A percentile compares a stretch with the other conserved stretches of the same genome.
These are phyloP conservation scores for Chelonia mydas DNA, from an alignment of 2,797 vertebrate genomes.

Conservation along the genomic window DNA sequence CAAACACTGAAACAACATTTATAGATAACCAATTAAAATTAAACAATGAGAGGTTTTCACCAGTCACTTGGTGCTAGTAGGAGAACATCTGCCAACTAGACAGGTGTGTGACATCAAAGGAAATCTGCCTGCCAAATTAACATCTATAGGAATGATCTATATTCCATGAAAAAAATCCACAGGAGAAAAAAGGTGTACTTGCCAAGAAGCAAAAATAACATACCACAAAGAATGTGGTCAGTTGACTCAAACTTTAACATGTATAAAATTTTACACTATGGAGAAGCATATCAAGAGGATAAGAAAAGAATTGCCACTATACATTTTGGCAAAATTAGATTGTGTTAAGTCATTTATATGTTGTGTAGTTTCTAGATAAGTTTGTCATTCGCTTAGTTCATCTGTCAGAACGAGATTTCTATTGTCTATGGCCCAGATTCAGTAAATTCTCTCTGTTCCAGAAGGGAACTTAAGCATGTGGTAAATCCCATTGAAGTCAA, in stretches of 20 bases:
- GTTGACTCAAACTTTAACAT: not conserved
- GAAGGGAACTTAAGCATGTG: not conserved
- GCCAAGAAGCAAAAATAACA: not conserved
- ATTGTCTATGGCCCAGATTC: not conserved
- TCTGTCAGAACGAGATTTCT: not conserved
- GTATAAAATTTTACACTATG: not conserved
- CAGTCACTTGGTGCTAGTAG: not conserved
- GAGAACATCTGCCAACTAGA: conserved; percentile 37
- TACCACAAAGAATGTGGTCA: not conserved
- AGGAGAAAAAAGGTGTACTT: not conserved
- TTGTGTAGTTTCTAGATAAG: not conserved
- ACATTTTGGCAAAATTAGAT: not conserved
- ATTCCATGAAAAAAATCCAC: not conserved
- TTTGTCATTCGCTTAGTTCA: no score
- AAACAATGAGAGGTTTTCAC: conserved; percentile 21
- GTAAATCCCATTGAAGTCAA: not conserved
- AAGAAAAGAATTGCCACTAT: not conserved
- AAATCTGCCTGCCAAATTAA: not conserved
- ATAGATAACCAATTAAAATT: conserved; percentile 48
- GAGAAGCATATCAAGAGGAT: not conserved
- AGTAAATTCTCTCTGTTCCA: not conserved
- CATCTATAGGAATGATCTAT: not conserved
- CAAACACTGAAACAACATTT: conserved; percentile 39
- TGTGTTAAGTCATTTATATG: not conserved
- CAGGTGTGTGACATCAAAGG: not conserved